Evolutionary conservation across 1,140 invertebrate genomes (phyloP).

Genomic region (Paralvinella palmiformis): DNA sequence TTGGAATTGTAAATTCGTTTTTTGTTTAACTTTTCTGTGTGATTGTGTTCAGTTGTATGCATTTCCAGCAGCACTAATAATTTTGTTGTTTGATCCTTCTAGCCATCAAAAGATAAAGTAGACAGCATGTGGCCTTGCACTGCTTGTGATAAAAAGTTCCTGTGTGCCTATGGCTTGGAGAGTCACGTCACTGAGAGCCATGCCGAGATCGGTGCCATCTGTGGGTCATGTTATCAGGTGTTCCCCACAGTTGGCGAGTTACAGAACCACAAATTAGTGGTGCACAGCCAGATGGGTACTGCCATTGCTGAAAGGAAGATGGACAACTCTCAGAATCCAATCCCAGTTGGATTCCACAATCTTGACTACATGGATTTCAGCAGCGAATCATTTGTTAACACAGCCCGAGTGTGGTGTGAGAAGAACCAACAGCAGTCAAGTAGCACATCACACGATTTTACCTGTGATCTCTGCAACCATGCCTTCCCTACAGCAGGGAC

Average conservation of each 20-base stretch:
- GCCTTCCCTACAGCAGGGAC: conserved; percentile 70
- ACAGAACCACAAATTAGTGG: neutral
- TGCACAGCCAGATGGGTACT: neutral
- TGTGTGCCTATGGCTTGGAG: conserved; percentile 56
- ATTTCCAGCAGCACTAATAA: no score
- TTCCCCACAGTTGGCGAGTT: neutral
- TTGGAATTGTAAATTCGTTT: no score
- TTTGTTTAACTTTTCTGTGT: no score
- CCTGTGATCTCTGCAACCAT: conserved; percentile 64
- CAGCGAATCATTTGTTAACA: conserved; percentile 68
- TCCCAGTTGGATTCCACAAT: conserved; percentile 61
- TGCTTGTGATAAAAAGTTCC: conserved; percentile 59
- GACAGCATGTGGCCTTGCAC: conserved; percentile 32
- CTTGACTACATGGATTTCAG: conserved; percentile 74
- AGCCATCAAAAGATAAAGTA: no score
- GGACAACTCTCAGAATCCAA: neutral
- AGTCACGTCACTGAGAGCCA: conserved; percentile 54
- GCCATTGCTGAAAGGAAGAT: no score
- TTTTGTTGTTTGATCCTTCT: no score
- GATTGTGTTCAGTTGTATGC: no score
- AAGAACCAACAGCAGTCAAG: conserved; percentile 60
- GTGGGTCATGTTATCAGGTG: neutral
- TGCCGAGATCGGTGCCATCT: conserved; percentile 22
- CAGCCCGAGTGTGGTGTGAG: conserved; percentile 67
- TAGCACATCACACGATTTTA: conserved; percentile 59